Evolutionary conservation across 2,113 vertebrate species (phyloP), one percentile per base, ranked within the genome.

Genomic region (Thalassarche chlororhynchos): DNA sequence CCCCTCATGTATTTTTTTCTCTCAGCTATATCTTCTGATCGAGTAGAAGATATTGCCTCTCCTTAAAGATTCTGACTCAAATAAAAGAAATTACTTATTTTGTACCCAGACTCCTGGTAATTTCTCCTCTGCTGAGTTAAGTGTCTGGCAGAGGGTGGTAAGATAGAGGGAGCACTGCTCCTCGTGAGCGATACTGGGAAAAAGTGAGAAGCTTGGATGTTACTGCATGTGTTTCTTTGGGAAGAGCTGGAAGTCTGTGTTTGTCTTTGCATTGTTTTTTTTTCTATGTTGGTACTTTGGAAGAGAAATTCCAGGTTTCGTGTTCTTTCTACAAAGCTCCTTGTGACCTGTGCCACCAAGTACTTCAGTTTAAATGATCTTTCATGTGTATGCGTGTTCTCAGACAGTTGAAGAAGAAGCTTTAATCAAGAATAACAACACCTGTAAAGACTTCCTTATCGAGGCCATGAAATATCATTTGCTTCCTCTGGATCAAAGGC

Each of bases 381-480:
- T 52, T 77, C 6, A 0, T 82, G 25, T 85, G 31, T 93, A 52
- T 96, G 23, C 8, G 0, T 55, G 32, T 91, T 92, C 97, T 90
- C 95, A 99, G 99, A 99, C 99, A 17, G 99, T 99, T 9, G 99
- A 99, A 97, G 99, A 99, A 98, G 99, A 99, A 95, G 99, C 99
- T 94, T 98, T 99, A 95, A 99, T 99, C 96, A 99, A 99, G 98
- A 99, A 99, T 98, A 99, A 99, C 98, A 99, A 99, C 98, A 99
- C 99, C 29, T 99, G 99, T 97, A 99, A 99, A 94, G 99, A 99
- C 89, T 99, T 99, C 84, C 99, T 99, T 77, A 99, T 99, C 3
- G 99, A 99, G 95, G 99, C 99, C 23, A 99, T 99, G 99, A 99
- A 99, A 97, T 99, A 99, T 60, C 99, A 99, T 95, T 98, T 99